These are phyloP conservation scores for Morelia viridis DNA, from an alignment of 2,797 vertebrate genomes.

Conservation along the genomic window DNA sequence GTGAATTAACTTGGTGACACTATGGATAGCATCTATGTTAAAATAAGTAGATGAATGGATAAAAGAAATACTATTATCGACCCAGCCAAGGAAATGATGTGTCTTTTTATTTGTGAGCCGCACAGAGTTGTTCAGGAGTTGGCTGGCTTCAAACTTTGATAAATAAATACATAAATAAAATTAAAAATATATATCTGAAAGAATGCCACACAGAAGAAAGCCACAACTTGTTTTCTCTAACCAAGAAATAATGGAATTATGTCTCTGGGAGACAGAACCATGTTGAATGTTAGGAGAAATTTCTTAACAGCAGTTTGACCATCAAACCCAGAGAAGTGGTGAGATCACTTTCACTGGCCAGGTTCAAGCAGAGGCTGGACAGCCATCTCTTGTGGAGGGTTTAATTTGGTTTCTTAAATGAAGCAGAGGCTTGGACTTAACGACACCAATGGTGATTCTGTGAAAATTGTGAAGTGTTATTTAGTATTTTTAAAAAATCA, in stretches of 20 bases:
- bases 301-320: neutral
- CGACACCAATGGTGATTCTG: neutral
- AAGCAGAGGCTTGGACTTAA: neutral
- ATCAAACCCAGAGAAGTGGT: neutral
- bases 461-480: neutral
- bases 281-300: neutral
- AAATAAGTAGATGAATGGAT: no score
- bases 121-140: no score
- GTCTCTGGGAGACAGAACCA: neutral
- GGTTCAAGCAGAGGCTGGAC: neutral
- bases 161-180: no score
- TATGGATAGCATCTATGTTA: no score
- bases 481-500: neutral
- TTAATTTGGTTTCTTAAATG: neutral
- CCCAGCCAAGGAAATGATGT: no score
- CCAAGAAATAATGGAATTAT: neutral
- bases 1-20: no score
- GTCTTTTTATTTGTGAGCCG: no score
- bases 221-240: neutral
- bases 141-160: no score
- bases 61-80: no score
- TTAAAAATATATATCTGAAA: no score
- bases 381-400: neutral
- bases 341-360: neutral
- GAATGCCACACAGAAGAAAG: neutral